Percentiles rank a stretch among this genome's conserved stretches.
Evolutionary conservation across 2,797 vertebrate genomes (phyloP).

Genomic region (Corythornis leucogaster): DNA sequence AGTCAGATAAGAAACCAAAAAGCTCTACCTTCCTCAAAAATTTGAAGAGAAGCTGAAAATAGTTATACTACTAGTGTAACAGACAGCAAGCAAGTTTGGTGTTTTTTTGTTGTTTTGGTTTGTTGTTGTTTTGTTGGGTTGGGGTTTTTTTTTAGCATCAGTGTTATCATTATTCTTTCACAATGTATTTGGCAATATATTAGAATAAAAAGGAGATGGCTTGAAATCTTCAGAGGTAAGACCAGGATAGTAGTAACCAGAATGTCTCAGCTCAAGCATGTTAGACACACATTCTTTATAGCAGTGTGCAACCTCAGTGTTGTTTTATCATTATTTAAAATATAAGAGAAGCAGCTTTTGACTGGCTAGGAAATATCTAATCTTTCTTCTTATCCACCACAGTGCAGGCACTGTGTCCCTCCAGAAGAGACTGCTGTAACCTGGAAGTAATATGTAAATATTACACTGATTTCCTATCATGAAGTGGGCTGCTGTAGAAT

Average conservation of each 20-base stretch:
- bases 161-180: neutral
- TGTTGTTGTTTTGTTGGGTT: too few species aligned
- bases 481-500: neutral
- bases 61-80: neutral
- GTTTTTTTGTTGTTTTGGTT: too few species aligned
- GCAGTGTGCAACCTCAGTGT: neutral
- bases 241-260: neutral
- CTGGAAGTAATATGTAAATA: neutral
- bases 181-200: neutral
- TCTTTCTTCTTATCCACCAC: neutral
- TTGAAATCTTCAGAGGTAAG: neutral
- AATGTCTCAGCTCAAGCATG: neutral
- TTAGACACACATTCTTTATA: neutral
- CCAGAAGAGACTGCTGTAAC: neutral
- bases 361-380: neutral
- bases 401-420: neutral
- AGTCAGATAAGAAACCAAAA: neutral
- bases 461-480: neutral
- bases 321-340: neutral
- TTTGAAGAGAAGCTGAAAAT: neutral
- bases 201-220: neutral
- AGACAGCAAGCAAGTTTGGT: neutral
- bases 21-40: neutral
- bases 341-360: neutral
- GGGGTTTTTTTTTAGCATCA: neutral